phyloP scores from a whole-genome alignment of 1,140 invertebrate genomes.

The Camponotus pennsylvanicus region DNA sequence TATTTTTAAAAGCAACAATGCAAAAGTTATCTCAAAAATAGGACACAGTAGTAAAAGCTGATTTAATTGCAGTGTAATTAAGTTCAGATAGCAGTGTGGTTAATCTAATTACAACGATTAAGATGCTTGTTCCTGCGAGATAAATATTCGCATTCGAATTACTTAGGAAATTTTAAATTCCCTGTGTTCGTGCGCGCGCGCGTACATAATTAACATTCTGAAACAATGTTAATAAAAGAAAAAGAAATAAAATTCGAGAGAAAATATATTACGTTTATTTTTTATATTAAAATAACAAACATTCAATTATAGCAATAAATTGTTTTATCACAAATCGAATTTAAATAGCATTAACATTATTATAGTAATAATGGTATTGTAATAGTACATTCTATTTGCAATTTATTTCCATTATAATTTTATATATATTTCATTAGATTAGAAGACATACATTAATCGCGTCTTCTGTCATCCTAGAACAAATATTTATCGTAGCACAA shows the following conservation, averaged over 20 bases:
- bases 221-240: background rate
- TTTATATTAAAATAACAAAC: background rate
- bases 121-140: constrained; percentile 45
- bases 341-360: background rate
- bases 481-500: background rate
- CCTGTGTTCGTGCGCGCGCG: background rate
- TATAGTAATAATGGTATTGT: too few relatives aligned
- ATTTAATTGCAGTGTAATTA: constrained; percentile 70
- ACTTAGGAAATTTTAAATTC: background rate
- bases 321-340: constrained; percentile 5
- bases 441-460: background rate
- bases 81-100: constrained; percentile 50
- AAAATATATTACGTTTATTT: background rate
- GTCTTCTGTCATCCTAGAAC: background rate
- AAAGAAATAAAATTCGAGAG: too few relatives aligned
- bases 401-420: background rate
- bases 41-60: constrained; percentile 54
- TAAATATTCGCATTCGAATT: background rate
- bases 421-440: background rate
- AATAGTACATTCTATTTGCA: too few relatives aligned
- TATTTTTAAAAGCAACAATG: background rate
- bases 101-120: constrained; percentile 68
- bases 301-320: background rate
- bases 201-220: background rate
- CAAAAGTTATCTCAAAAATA: constrained; percentile 24